Evolutionary conservation across 2,113 vertebrate genomes (phyloP).

Genomic region (Neopipo cinnamomea): DNA sequence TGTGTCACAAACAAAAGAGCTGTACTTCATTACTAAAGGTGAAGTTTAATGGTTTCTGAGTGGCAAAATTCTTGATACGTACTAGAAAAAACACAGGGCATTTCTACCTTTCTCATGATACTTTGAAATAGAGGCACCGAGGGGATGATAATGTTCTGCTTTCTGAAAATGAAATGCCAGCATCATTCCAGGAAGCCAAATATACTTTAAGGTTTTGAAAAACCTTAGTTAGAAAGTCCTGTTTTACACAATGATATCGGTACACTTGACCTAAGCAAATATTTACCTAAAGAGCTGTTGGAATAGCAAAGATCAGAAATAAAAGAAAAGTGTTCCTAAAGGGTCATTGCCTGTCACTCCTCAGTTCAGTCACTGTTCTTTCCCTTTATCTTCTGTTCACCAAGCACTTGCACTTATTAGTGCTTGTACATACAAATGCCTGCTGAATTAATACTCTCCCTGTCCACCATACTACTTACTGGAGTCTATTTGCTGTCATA

Average conservation of each 20-base stretch:
- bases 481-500: not conserved
- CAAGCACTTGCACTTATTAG: not conserved
- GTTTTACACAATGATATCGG: rapidly evolving
- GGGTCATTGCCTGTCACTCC: not conserved
- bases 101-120: not conserved
- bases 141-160: not conserved
- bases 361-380: not conserved
- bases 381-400: not conserved
- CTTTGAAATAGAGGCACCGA: not conserved
- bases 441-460: not conserved
- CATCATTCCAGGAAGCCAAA: not conserved
- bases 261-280: not conserved
- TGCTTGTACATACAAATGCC: rapidly evolving
- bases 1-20: not conserved
- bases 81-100: not conserved
- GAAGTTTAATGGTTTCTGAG: not conserved
- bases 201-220: not conserved
- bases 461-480: not conserved
- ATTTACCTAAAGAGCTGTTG: not conserved
- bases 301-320: not conserved
- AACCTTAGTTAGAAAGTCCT: not conserved
- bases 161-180: not conserved
- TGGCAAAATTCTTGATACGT: not conserved
- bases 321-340: not conserved
- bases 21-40: not conserved